Evolutionary conservation across 2,888 invertebrate genomes (phyloP).

Genomic region (Trilocha varians): DNA sequence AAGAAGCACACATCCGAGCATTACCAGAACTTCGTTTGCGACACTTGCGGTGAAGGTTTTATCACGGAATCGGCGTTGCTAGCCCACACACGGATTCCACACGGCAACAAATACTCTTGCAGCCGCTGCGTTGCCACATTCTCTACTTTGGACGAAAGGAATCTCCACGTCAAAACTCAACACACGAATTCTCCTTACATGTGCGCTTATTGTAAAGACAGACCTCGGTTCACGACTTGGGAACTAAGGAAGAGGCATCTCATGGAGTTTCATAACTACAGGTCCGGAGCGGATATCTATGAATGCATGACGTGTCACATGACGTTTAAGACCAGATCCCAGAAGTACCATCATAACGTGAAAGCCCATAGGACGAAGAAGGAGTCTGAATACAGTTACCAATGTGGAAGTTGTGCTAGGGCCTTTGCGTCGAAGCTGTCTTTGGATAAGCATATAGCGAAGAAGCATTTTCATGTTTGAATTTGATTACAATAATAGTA

Average conservation of each 20-base stretch:
- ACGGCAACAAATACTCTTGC: slow-evolving; percentile 58
- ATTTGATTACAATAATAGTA: no score
- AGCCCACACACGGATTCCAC: slow-evolving; percentile 54
- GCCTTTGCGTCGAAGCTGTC: slow-evolving; percentile 67
- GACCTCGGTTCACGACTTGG: slow-evolving; percentile 61
- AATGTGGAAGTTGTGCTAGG: slow-evolving; percentile 64
- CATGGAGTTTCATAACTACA: slow-evolving; percentile 61
- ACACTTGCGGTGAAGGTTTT: slow-evolving; percentile 62
- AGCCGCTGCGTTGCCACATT: slow-evolving; percentile 61
- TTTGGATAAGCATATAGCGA: slow-evolving; percentile 68
- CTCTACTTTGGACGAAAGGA: slow-evolving; percentile 52
- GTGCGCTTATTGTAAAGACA: slow-evolving; percentile 61
- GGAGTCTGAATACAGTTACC: slow-evolving; percentile 56
- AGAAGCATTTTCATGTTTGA: slow-evolving; percentile 65
- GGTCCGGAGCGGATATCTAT: slow-evolving; percentile 59
- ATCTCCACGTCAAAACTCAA: slow-evolving; percentile 52
- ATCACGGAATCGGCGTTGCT: slow-evolving; percentile 56
- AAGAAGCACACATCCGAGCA: slow-evolving; percentile 60
- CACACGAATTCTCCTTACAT: slow-evolving; percentile 57
- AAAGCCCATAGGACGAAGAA: slow-evolving; percentile 61
- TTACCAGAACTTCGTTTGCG: slow-evolving; percentile 61
- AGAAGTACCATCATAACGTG: slow-evolving; percentile 63
- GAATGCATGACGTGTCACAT: slow-evolving; percentile 64
- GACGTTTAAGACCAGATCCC: slow-evolving; percentile 60
- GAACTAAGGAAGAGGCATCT: slow-evolving; percentile 55